phyloP scores from a whole-genome alignment of 1,140 invertebrate species.

The Achroia grisella region DNA sequence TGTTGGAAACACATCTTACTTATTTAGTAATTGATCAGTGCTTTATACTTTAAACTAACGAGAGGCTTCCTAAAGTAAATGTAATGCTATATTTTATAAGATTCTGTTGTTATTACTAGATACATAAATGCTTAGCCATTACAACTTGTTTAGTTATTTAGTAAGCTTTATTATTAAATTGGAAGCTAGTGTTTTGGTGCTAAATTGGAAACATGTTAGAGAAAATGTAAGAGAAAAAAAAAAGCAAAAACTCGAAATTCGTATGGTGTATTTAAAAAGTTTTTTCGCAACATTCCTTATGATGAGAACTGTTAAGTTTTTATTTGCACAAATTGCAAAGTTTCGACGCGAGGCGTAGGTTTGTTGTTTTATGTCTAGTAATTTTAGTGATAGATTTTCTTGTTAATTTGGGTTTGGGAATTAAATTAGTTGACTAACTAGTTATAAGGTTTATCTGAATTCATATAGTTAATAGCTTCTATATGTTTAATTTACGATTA shows the following conservation, averaged over 20 bases:
- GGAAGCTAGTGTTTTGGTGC: constrained; percentile 71
- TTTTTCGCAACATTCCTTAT: constrained; percentile 64
- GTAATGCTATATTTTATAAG: constrained; percentile 64
- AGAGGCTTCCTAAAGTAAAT: constrained; percentile 67
- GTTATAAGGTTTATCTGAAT: constrained; percentile 69
- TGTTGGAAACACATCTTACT: constrained; percentile 49
- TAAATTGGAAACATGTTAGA: constrained; percentile 63
- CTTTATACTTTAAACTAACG: constrained; percentile 38
- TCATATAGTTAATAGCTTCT: constrained; percentile 62
- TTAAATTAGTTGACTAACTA: constrained; percentile 68
- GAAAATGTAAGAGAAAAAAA: constrained; percentile 33
- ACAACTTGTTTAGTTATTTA: constrained; percentile 62
- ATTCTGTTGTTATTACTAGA: constrained; percentile 70
- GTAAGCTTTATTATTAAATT: constrained; percentile 69
- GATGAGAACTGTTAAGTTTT: constrained; percentile 63
- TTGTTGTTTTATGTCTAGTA: constrained; percentile 70
- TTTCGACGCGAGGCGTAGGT: constrained; percentile 44
- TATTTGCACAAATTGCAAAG: constrained; percentile 61
- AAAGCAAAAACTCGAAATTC: neutral
- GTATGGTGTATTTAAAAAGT: constrained; percentile 35
- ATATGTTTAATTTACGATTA: constrained; percentile 64
- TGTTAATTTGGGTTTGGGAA: constrained; percentile 72
- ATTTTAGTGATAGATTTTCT: constrained; percentile 62
- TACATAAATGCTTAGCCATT: constrained; percentile 69
- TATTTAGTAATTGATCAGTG: constrained; percentile 39